Base-by-base conservation (phyloP, 1,140 invertebrate species). In the Brachionus sp. region DNA sequence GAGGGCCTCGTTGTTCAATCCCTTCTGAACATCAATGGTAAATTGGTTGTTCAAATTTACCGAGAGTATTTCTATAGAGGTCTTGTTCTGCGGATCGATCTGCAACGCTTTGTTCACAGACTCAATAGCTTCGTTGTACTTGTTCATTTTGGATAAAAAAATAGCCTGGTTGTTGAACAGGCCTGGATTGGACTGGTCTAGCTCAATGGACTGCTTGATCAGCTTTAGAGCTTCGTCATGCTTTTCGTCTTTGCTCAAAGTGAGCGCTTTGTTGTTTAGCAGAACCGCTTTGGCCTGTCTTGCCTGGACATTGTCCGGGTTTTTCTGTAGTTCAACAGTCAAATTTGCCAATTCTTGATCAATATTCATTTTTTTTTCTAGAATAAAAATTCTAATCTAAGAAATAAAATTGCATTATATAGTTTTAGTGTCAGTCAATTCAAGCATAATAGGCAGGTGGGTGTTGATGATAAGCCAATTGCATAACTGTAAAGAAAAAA, bases 21-120 rank as follows among this genome's bases (percentile, higher is more conserved):
- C 70, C 5, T 25, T 75, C 44, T 44, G 37, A 25, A 46, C 42
- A 44, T 75, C 70, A 9, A 75, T 1, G 0, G 70, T 75, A 29
- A 75, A 75, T 46, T 75, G 70, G 44, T 75, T 75, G 39, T 75
- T 75, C 39, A 75, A 75, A 75, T 44, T 29, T 1, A 44, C 37
- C 19, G 70, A 44, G 0, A 75, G 39, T 7, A 75, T 44, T 46
- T 75, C 70, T 12, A 25, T 19, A 35, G 70, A 29, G 16, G 37
- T 75, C 42, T 44, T 46, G 13, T 46, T 75, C 3, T 75, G 6
- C 19, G 70, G 70, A 9, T 75, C 70, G n/a, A 75, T 12, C 42
- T 75, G 13, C 1, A 75, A 16, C 16, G 70, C 37, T 75, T 46
- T 75, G 25, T 44, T 75, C 7, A 46, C 39, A 9, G 70, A 75